Base-by-base conservation (phyloP, 2,888 invertebrate species). In the Priocnemis perturbator region DNA sequence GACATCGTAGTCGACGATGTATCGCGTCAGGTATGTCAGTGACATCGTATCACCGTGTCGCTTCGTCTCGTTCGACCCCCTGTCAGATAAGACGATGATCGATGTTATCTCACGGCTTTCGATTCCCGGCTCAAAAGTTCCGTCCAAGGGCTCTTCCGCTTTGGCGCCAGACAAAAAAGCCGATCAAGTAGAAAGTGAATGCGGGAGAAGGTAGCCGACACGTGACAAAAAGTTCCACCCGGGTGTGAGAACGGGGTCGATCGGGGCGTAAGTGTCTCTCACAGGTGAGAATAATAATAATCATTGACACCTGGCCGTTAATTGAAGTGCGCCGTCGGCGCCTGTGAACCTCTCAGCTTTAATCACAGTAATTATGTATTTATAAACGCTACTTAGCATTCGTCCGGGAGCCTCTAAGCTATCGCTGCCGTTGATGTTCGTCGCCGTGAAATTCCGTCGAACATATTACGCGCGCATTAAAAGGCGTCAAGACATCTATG, bases 261-360 rank as follows among this genome's bases (percentile, higher is more conserved):
- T 19, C 23, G 23, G 55, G 21, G 20, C 60, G 23, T 26, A 37
- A 67, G 23, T 15, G 53, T 23, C 11, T 21, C 21, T 17, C 21
- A 50, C 44, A 56, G 30, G 52, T 67, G 52, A 59, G 60, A 55
- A 56, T 60, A 76, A 73, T 74, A 71, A 70, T 69, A 72, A 74
- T 74, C 64, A 72, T 77, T 67, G 70, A 72, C 74, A 70, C 63
- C 67, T 74, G 66, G 58, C 44, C 55, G 72, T 77, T 77, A 77
- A 77, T 77, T 78, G 70, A 72, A 74, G 63, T 64, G 64, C 58
- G 64, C 66, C 68, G 45, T 52, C 64, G 47, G 59, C 60, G 57
- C 52, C 59, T 64, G 62, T 50, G 57, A 45, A 56, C 45, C 64
- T 69, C 70, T 45, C 66, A 67, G 48, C 50, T 60, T 59, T 62